Evolutionary conservation across 92 coral and sea anemone genomes (phyloP), one percentile per base, ranked within the genome.

Genomic region (Parazoanthus atlanticus): DNA sequence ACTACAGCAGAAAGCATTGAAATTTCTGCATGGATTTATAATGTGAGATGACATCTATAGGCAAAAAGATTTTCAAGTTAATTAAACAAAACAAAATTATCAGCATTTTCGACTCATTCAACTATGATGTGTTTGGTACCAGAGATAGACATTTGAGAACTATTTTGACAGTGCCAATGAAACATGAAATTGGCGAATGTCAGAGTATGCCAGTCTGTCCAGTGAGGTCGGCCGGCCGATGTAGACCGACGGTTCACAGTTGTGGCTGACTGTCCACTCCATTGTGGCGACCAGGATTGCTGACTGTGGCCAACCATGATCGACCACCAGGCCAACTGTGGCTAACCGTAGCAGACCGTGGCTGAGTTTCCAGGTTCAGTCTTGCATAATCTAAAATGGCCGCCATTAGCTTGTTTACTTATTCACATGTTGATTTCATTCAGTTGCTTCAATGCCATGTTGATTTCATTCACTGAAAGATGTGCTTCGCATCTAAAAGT

Each of bases 401-500:
- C 2, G 71, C 71, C 71, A 65, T 65, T 65, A 65, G 71, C 15
- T 65, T 65, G 29, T 65, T 36, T 36, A 36, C 38, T 36, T 36
- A 36, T 36, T 36, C 38, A 36, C n/a, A n/a, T n/a, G n/a, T n/a
- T n/a, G n/a, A n/a, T n/a, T n/a, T n/a, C n/a, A 5, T 65, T 65
- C 71, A 65, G 13, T 65, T 65, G 71, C 71, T 65, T 21, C 28
- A 65, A 65, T 65, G 71, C 71, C 71, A 65, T 65, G 71, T 65
- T 65, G 71, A 65, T 65, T 65, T 65, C 71, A 65, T 65, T 65
- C 71, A 65, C 28, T 13, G 28, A 65, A 65, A 65, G 71, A 65
- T 65, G 71, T 65, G 71, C 71, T 65, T 65, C 71, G 9, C 13
- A 65, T 65, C 25, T 19, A 65, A 65, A 65, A 21, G 28, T 65